Evolutionary conservation across 1,140 invertebrate species (phyloP), one percentile per base, ranked within the genome.

Genomic region (Lordiphosa collinella): DNA sequence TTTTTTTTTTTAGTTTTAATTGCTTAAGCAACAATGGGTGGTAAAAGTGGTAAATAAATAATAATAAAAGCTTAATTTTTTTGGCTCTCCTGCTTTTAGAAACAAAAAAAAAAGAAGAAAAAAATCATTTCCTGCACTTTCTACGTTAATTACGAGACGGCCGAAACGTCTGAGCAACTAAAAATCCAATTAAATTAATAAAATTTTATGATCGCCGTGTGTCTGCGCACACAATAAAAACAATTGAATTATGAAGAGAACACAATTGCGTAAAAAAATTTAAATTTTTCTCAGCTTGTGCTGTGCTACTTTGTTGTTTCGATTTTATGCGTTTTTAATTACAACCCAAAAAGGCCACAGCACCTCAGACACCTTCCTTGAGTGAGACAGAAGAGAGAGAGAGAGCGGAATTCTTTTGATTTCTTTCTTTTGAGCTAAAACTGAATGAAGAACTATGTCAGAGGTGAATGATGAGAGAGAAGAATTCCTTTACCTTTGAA

Each of bases 1-100:
- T 72, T 54, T 69, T 52, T 60, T 67, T 51, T 35, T 56, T 58
- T n/a, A n/a, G n/a, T n/a, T 74, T 87, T 80, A 84, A 87, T 87
- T 87, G 64, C 86, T 78, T 74, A 64, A 75, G 49, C 79, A 87
- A 87, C 84, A 87, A 87, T 87, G 73, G 84, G 84, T 75, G 84
- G 78, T 86, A 85, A 86, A 78, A 61, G 47, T 71, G 62, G 56
- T 76, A 76, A 82, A 84, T 84, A 84, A 80, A 84, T 80, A 82
- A 76, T 75, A 75, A 82, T 82, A 71, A 67, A 75, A 62, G 34
- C 56, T 14, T 22, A 6, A 53, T 52, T 59, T n/a, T 47, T 49
- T 32, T 31, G 13, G 7, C 8, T 57, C 40, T 29, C 38, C 12
- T 40, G 14, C 35, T 40, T 49, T 29, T 41, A 8, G 25, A 29